phyloP scores from a whole-genome alignment of 2,797 vertebrate species.

The Holocentrus rufus region DNA sequence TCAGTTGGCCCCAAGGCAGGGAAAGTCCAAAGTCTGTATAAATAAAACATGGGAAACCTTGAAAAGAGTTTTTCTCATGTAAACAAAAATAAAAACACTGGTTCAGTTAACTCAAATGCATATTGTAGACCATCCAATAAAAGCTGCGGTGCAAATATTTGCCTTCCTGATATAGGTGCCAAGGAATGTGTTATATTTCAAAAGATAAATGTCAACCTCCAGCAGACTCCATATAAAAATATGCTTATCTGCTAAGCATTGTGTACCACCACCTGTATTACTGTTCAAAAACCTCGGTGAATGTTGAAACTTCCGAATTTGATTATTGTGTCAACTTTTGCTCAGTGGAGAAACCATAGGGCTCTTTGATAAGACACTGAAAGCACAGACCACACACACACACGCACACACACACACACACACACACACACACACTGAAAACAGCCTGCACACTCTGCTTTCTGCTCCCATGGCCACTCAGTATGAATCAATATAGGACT shows the following conservation, averaged over 20 bases:
- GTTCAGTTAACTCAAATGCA: slow-evolving; percentile 10
- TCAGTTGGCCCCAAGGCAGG: no score
- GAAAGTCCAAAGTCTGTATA: no score
- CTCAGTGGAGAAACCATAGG: slow-evolving; percentile 32
- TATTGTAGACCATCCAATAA: slow-evolving; percentile 25
- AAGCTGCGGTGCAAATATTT: slow-evolving; percentile 43
- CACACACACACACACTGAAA: slow-evolving; percentile 24
- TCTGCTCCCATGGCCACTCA: slow-evolving; percentile 49
- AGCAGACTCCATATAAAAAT: slow-evolving; percentile 40
- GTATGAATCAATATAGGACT: slow-evolving; percentile 69
- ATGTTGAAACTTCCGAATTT: slow-evolving; percentile 40
- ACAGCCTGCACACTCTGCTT: slow-evolving; percentile 14
- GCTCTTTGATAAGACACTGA: slow-evolving; percentile 45
- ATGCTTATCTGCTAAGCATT: slow-evolving; percentile 39
- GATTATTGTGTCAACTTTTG: slow-evolving; percentile 47
- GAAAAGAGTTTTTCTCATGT: neutral
- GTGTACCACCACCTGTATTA: slow-evolving; percentile 13
- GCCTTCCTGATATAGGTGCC: slow-evolving; percentile 29
- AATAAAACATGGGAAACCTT: neutral
- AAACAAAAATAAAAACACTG: neutral
- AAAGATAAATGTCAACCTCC: slow-evolving; percentile 19
- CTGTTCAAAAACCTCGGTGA: slow-evolving; percentile 30
- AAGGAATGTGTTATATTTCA: slow-evolving; percentile 25
- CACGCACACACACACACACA: slow-evolving; percentile 17
- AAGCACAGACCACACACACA: slow-evolving; percentile 5